Percentiles rank a stretch among this genome's conserved stretches.
phyloP scores from a whole-genome alignment of 2,113 vertebrate species.

The Paedocypris sp. region DNA sequence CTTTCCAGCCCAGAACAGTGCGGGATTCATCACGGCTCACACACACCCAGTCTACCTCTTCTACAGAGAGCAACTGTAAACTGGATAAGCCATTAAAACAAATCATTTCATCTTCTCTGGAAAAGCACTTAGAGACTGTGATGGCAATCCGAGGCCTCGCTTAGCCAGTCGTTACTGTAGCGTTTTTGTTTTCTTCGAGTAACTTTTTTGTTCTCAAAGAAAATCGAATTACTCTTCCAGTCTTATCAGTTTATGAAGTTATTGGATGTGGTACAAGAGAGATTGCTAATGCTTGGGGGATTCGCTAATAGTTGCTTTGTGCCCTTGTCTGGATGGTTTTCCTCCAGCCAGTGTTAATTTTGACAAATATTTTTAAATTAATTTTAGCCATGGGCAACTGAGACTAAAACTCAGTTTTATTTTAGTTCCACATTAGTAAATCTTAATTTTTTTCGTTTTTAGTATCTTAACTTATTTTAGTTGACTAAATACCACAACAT shows the following conservation, averaged over 20 bases:
- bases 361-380: neutral
- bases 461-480: too few species aligned
- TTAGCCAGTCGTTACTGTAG: neutral
- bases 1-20: constrained; percentile 3
- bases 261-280: neutral
- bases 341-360: neutral
- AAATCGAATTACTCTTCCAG: constrained; percentile 9
- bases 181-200: neutral
- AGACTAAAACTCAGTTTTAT: too few species aligned
- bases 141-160: neutral
- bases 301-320: neutral
- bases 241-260: constrained; percentile 17
- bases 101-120: constrained; percentile 15
- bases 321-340: neutral
- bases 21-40: neutral
- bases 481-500: too few species aligned
- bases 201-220: neutral
- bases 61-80: neutral
- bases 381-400: too few species aligned
- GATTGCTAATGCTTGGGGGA: neutral
- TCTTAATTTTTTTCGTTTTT: too few species aligned
- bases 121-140: constrained; percentile 20
- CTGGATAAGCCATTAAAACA: constrained; percentile 13
- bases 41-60: neutral
- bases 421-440: too few species aligned